These are phyloP conservation scores for Manis crassicaudata DNA, from an alignment of 2,797 vertebrate species.

Conservation along the genomic window DNA sequence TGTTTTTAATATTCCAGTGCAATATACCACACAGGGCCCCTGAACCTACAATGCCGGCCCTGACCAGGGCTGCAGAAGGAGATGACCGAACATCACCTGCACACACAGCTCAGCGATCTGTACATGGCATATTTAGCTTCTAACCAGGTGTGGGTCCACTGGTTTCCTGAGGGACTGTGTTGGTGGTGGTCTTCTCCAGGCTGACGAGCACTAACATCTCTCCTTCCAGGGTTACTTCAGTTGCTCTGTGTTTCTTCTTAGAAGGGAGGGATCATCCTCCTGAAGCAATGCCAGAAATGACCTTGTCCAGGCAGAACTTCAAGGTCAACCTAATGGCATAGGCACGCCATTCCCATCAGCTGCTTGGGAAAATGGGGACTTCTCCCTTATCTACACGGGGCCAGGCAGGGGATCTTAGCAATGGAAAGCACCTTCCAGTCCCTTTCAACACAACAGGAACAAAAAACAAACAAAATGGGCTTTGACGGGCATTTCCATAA, in stretches of 20 bases:
- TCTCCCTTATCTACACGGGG: background rate
- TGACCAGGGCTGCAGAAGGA: background rate
- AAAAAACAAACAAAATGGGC: conserved; percentile 11
- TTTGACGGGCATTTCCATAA: conserved; percentile 54
- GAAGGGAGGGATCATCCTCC: background rate
- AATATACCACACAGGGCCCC: background rate
- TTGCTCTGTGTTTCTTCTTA: background rate
- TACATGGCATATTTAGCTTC: background rate
- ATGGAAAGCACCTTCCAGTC: conserved; percentile 30
- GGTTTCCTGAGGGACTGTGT: background rate
- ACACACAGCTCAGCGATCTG: background rate
- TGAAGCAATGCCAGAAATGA: background rate
- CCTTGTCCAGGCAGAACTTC: background rate
- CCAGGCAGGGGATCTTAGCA: background rate
- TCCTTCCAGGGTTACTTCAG: background rate
- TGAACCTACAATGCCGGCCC: background rate
- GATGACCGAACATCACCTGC: background rate
- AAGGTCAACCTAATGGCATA: background rate
- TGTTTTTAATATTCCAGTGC: background rate
- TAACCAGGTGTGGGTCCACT: background rate
- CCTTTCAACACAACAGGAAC: conserved; percentile 1
- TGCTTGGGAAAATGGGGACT: conserved; percentile 25
- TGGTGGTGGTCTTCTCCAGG: background rate
- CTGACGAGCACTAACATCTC: background rate
- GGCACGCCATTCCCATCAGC: background rate